Evolutionary conservation across 2,797 vertebrate genomes (phyloP).

Genomic region (Columba guinea): DNA sequence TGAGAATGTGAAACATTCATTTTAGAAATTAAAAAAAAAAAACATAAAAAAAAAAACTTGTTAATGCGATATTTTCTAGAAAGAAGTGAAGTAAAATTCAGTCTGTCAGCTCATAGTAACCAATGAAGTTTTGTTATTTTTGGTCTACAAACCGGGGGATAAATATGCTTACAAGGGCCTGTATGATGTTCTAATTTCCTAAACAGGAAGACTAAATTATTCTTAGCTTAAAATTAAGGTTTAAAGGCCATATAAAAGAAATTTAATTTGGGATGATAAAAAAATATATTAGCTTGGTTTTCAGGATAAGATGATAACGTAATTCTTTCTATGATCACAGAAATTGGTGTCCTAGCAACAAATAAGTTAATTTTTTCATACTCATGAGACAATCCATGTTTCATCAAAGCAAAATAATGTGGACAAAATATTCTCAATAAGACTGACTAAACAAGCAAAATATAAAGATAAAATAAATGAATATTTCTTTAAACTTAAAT

Average conservation of each 20-base stretch:
- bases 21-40: not conserved
- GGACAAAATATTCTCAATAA: not conserved
- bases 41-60: not conserved
- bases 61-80: not conserved
- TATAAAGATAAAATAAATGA: not conserved
- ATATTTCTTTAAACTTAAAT: not conserved
- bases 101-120: not conserved
- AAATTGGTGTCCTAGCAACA: not conserved
- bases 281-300: not conserved
- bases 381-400: fast-evolving
- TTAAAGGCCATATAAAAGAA: not conserved
- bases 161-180: not conserved
- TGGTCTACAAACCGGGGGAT: not conserved
- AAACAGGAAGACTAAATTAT: not conserved
- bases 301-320: not conserved
- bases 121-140: not conserved
- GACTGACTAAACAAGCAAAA: not conserved
- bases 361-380: not conserved
- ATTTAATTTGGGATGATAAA: not conserved
- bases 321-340: not conserved
- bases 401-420: not conserved
- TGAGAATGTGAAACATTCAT: not conserved
- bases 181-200: not conserved
- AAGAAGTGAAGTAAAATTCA: not conserved
- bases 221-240: not conserved